phyloP scores from a whole-genome alignment of 2,113 vertebrate genomes.

The Phylloscopus trochiloides region DNA sequence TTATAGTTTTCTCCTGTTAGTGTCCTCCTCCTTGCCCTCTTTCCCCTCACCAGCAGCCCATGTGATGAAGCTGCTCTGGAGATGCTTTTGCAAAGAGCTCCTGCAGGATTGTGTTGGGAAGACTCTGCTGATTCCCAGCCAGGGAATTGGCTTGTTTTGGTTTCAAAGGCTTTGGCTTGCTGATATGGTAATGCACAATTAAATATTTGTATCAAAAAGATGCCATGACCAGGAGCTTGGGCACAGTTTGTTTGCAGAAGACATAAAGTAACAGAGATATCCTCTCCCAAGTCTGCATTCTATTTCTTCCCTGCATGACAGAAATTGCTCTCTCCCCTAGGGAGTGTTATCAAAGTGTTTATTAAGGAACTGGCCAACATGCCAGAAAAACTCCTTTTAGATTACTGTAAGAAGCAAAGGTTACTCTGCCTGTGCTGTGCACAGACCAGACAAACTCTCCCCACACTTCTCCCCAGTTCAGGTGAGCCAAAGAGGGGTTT shows the following conservation, averaged over 20 bases:
- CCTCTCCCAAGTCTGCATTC: neutral
- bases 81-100: neutral
- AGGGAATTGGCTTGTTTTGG: neutral
- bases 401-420: neutral
- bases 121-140: neutral
- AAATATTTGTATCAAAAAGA: neutral
- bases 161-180: neutral
- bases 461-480: neutral
- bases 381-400: neutral
- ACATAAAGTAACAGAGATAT: neutral
- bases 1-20: neutral
- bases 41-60: neutral
- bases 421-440: neutral
- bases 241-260: neutral
- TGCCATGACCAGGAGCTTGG: neutral
- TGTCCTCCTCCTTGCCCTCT: neutral
- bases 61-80: neutral
- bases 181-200: neutral
- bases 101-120: neutral
- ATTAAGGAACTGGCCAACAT: neutral
- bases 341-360: neutral
- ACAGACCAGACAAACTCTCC: neutral
- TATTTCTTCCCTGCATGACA: neutral
- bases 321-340: neutral
- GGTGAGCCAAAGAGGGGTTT: neutral